Base-by-base conservation (phyloP, 2,113 vertebrate species). In the Leucoraja erinaceus region DNA sequence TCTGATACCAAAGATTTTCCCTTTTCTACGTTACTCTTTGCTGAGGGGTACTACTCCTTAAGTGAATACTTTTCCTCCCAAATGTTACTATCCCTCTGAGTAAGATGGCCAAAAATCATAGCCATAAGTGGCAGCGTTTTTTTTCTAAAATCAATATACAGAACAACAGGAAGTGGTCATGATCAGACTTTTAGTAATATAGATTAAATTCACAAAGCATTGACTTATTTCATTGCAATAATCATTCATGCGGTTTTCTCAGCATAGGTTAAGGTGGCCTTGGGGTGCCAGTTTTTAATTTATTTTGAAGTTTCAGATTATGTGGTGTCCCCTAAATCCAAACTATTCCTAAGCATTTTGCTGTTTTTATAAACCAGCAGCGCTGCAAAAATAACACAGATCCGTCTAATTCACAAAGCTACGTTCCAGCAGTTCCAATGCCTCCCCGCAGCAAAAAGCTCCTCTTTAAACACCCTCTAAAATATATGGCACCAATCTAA, bases 351-450 rank as follows among this genome's bases (percentile, higher is more conserved):
- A 70, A 47, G 20, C 18, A 18, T 10, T 72, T 72, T 72, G 68
- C 33, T 20, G 16, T 72, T 95, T 95, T 94, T 47, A 47, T 47
- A 47, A 93, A 96, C 95, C 94, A 74, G 4, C 93, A 96, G 95
- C 94, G 93, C 94, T 95, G 94, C 94, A 93, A 95, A 95, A 96
- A 95, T 96, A 94, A 95, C 95, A 95, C 75, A 93, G 94, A 96
- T 96, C 95, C 95, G 95, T 96, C 95, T 95, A 95, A 95, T 94
- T 94, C 95, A 96, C 95, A 93, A 95, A 95, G 95, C 95, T 95
- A 93, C 93, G 76, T 93, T 94, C 94, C 93, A 93, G 94, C 93
- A 93, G 94, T 72, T 72, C 18, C 20, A 20, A 20, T 20, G 20
- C 68, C 68, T 72, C 68, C 68, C 68, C 68, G 94, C 95, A 94